These are phyloP conservation scores for Alligator sinensis DNA, from an alignment of 2,113 vertebrate genomes.

Conservation along the genomic window DNA sequence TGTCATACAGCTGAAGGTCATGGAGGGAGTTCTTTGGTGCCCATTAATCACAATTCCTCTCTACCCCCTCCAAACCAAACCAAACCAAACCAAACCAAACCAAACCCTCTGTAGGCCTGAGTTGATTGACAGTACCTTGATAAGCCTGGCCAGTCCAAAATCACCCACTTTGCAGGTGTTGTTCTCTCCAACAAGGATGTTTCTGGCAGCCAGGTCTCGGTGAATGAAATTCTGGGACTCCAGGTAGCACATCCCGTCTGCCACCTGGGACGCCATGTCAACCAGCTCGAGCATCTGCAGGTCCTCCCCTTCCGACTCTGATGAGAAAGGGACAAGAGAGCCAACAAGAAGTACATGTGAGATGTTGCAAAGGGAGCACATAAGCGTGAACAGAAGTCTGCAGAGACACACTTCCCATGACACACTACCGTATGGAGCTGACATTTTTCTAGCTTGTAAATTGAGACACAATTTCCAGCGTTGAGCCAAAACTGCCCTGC, in stretches of 20 bases:
- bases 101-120: not conserved
- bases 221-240: conserved; percentile 86
- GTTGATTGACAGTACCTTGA: conserved; percentile 77
- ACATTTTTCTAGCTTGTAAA: not conserved
- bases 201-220: conserved; percentile 87
- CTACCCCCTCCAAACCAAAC: too few species aligned
- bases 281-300: conserved; percentile 67
- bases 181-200: conserved; percentile 85
- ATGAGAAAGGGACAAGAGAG: not conserved
- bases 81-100: too few species aligned
- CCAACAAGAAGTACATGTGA: too few species aligned
- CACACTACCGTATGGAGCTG: too few species aligned
- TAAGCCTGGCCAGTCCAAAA: conserved; percentile 87
- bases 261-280: conserved; percentile 84
- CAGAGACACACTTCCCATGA: too few species aligned
- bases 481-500: not conserved
- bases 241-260: conserved; percentile 87
- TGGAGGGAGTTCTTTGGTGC: not conserved
- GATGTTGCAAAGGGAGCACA: too few species aligned
- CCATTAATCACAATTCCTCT: not conserved
- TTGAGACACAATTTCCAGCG: not conserved
- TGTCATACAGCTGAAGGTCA: not conserved
- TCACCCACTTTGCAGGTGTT: conserved; percentile 89
- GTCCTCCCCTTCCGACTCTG: conserved; percentile 74
- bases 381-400: too few species aligned